Percentiles rank a stretch among this genome's conserved stretches.
Conservation (phyloP, 2,888 invertebrate genomes). For the Gastrophysa polygoni region DNA sequence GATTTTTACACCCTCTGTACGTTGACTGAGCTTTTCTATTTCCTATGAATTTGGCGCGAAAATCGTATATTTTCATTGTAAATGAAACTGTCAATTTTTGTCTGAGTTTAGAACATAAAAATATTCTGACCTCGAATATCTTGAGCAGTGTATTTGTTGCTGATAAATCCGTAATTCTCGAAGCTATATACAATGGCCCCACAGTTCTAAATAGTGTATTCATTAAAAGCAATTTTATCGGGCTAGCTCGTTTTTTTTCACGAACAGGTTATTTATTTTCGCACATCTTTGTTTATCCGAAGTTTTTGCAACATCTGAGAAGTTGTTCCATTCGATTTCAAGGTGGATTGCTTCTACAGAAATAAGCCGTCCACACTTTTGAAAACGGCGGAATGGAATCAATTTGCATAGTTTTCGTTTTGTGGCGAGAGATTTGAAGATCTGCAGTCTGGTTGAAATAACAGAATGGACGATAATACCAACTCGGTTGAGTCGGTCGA, state of each 20-base stretch:
- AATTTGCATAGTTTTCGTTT: not conserved
- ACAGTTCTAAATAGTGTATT: not conserved
- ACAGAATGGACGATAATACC: not conserved
- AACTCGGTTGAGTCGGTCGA: too few species aligned
- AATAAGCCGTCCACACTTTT: not conserved
- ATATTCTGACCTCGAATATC: too few species aligned
- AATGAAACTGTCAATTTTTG: too few species aligned
- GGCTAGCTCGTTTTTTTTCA: not conserved
- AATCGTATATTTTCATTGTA: too few species aligned
- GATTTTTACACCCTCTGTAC: too few species aligned
- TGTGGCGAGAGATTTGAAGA: not conserved
- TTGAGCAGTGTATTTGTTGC: too few species aligned
- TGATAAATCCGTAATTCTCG: not conserved
- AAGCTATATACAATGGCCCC: not conserved
- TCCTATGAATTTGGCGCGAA: too few species aligned
- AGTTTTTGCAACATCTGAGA: not conserved
- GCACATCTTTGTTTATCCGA: not conserved
- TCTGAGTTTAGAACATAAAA: too few species aligned
- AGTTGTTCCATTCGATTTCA: not conserved
- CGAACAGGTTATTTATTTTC: not conserved
- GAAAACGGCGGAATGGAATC: not conserved
- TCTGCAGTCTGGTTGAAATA: not conserved
- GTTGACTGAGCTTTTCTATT: too few species aligned
- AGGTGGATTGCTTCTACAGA: not conserved
- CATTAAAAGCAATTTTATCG: not conserved